phyloP scores from a whole-genome alignment of 2,888 invertebrate species.

The Phrixothrix hirtus region DNA sequence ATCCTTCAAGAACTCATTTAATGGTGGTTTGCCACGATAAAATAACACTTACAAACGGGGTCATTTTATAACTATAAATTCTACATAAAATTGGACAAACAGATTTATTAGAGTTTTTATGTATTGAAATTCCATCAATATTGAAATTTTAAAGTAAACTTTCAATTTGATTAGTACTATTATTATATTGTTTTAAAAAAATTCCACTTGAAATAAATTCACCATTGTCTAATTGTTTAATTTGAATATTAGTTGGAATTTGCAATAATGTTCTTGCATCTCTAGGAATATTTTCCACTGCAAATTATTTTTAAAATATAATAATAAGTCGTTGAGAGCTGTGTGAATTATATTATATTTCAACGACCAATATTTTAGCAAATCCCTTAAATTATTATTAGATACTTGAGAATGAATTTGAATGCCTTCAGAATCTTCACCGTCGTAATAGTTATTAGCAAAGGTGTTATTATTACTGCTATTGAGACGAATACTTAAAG shows the following conservation, averaged over 20 bases:
- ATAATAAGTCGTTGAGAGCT: not conserved
- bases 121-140: not conserved
- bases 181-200: not conserved
- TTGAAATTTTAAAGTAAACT: not conserved
- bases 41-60: not conserved
- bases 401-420: no score
- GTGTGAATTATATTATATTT: not conserved
- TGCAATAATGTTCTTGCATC: conserved; percentile 22
- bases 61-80: not conserved
- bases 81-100: conserved; percentile 1
- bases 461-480: no score
- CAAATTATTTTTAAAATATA: not conserved
- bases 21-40: conserved; percentile 29
- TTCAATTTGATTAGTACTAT: not conserved
- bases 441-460: no score
- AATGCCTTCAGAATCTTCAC: no score
- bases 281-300: conserved; percentile 3
- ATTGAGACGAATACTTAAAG: no score
- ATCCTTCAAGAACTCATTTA: conserved; percentile 30
- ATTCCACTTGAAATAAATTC: not conserved
- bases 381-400: no score
- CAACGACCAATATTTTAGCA: not conserved
- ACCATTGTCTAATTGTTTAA: conserved; percentile 6
- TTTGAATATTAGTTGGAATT: conserved; percentile 9
- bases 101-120: not conserved